Base-by-base conservation (phyloP, 2,888 invertebrate species). In the Hydropsyche betteni region DNA sequence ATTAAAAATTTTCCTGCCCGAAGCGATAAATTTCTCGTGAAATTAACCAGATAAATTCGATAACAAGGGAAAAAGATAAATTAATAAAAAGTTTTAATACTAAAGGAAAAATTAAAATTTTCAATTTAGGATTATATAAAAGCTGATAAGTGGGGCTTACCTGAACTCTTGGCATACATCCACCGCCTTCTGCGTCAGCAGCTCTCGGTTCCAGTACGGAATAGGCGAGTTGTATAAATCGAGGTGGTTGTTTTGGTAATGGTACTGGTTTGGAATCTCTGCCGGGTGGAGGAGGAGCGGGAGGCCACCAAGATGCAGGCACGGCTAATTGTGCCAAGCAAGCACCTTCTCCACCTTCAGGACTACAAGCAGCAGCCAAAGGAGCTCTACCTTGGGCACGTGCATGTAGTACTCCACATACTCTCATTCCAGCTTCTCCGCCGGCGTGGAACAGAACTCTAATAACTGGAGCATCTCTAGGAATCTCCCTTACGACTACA, bases 391-490 rank as follows among this genome's bases (percentile, higher is more conserved):
- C 83, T 75, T 88, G 87, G 81, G 90, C 87, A 79, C 87, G 89
- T 0, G 94, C 94, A 82, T 94, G 94, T 79, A 95, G 85, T 12
- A 94, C 91, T 61, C 94, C 94, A 83, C 95, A 94, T 34, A 94
- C 93, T 78, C 94, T 88, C 8, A 92, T 92, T n/a, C 93, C 92
- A 0, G 94, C 93, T 85, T 94, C 94, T 75, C 93, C 93, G 38
- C 94, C 95, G 16, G 96, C 94, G 85, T 98, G 97, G 85, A 98
- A 96, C 34, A 98, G 89, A 7, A 98, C 97, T 76, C 97, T 89
- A 53, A 98, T 86, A n/a, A 96, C 93, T 0, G 98, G 97, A 16
- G 94, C 93, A 83, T 97, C 97, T 69, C 95, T 90, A 0, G 96
- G 93, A 74, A 98, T 90, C 81, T 93, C 93, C 74, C 90, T 88